Evolutionary conservation across 1,140 invertebrate genomes (phyloP).

Genomic region (Amphibalanus amphitrite): DNA sequence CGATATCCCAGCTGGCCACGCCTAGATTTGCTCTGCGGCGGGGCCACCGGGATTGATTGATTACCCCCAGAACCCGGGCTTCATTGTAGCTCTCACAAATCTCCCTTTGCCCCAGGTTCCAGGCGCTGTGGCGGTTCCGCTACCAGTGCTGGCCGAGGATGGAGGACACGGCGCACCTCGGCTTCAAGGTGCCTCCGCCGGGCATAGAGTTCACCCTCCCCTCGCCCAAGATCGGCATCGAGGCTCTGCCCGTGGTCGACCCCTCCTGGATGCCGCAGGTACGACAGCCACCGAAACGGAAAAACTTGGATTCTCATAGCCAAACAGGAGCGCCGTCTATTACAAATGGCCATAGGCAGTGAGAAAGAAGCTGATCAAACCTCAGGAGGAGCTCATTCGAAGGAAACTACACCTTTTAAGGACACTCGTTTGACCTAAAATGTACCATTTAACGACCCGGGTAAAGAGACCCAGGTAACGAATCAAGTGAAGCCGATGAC

Average conservation of each 20-base stretch:
- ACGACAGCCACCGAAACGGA: too few relatives aligned
- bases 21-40: background rate
- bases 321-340: too few relatives aligned
- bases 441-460: too few relatives aligned
- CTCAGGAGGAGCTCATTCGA: too few relatives aligned
- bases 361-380: too few relatives aligned
- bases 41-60: background rate
- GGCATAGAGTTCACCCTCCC: slow-evolving; percentile 97
- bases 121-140: slow-evolving; percentile 89
- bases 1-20: background rate
- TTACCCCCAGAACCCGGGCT: too few relatives aligned
- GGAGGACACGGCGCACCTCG: slow-evolving; percentile 88
- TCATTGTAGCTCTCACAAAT: background rate
- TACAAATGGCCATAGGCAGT: too few relatives aligned
- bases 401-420: too few relatives aligned
- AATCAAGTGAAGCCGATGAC: too few relatives aligned
- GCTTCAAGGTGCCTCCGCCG: slow-evolving; percentile 93
- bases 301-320: too few relatives aligned
- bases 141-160: slow-evolving; percentile 97
- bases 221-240: slow-evolving; percentile 93
- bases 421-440: too few relatives aligned
- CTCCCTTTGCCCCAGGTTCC: slow-evolving; percentile 42
- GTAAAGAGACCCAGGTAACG: too few relatives aligned
- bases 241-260: slow-evolving; percentile 84
- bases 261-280: slow-evolving; percentile 91